Conservation (phyloP, 2,888 invertebrate genomes). For the Tiliacea aurago region DNA sequence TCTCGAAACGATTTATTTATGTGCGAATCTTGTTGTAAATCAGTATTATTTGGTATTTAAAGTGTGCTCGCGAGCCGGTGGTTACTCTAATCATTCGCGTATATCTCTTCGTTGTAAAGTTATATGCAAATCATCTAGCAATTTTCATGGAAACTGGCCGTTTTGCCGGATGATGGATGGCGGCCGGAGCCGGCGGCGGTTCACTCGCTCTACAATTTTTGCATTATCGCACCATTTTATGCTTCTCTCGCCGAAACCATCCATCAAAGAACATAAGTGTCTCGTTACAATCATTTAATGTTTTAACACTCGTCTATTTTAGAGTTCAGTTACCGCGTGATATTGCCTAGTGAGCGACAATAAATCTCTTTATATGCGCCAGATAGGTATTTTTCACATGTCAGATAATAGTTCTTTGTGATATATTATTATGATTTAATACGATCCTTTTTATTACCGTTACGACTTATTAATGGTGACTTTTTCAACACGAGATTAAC, state of each 20-base stretch:
- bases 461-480: conserved; percentile 79
- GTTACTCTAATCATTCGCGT: conserved; percentile 67
- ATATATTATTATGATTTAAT: conserved; percentile 77
- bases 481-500: conserved; percentile 80
- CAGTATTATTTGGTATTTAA: conserved; percentile 64
- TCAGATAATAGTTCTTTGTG: conserved; percentile 79
- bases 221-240: conserved; percentile 78
- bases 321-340: conserved; percentile 67
- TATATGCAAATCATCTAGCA: conserved; percentile 75
- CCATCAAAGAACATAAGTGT: conserved; percentile 68
- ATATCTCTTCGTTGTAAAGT: conserved; percentile 70
- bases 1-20: conserved; percentile 23
- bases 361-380: conserved; percentile 78
- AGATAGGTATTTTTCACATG: conserved; percentile 81
- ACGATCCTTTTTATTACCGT: conserved; percentile 79
- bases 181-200: conserved; percentile 67
- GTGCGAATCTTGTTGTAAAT: conserved; percentile 59
- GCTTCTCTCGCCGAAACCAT: conserved; percentile 74
- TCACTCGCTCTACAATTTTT: conserved; percentile 72
- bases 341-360: conserved; percentile 69
- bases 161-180: conserved; percentile 75
- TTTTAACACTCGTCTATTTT: conserved; percentile 73
- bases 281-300: conserved; percentile 70
- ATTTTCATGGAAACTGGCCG: conserved; percentile 77
- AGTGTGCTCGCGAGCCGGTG: conserved; percentile 57